phyloP scores from a whole-genome alignment of 1,140 invertebrate species.

The Drosophila bocqueti region DNA sequence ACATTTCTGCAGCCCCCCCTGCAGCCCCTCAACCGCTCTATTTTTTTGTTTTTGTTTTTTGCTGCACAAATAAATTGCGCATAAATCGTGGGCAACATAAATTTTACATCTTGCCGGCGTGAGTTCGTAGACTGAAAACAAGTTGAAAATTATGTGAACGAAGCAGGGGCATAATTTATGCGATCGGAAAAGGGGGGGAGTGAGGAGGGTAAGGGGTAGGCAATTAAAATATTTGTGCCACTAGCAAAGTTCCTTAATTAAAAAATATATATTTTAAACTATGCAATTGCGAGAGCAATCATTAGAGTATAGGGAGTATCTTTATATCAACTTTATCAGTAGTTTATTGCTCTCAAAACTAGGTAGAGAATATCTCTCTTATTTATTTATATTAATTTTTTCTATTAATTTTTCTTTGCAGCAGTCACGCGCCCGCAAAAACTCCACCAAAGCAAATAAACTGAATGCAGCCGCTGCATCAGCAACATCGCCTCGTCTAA shows the following conservation, averaged over 20 bases:
- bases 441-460: slow-evolving; percentile 81
- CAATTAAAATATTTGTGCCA: slow-evolving; percentile 78
- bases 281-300: slow-evolving; percentile 26
- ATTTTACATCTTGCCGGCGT: slow-evolving; percentile 77
- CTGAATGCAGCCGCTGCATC: slow-evolving; percentile 77
- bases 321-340: slow-evolving; percentile 41
- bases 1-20: slow-evolving; percentile 27
- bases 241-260: slow-evolving; percentile 72
- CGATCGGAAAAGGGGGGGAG: slow-evolving; percentile 6
- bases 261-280: slow-evolving; percentile 55
- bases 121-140: slow-evolving; percentile 66
- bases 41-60: slow-evolving; percentile 61
- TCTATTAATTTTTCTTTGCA: slow-evolving; percentile 21
- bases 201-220: slow-evolving; percentile 19
- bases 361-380: slow-evolving; percentile 32
- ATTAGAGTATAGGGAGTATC: slow-evolving; percentile 1
- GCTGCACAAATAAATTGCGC: slow-evolving; percentile 81
- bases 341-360: slow-evolving; percentile 17
- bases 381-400: slow-evolving; percentile 11
- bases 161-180: slow-evolving; percentile 71
- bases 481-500: slow-evolving; percentile 83
- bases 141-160: slow-evolving; percentile 75
- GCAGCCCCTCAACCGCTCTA: slow-evolving; percentile 3
- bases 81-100: slow-evolving; percentile 82
- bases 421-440: slow-evolving; percentile 81